Conservation (phyloP, 2,888 invertebrate genomes). For the Craniophora ligustri region DNA sequence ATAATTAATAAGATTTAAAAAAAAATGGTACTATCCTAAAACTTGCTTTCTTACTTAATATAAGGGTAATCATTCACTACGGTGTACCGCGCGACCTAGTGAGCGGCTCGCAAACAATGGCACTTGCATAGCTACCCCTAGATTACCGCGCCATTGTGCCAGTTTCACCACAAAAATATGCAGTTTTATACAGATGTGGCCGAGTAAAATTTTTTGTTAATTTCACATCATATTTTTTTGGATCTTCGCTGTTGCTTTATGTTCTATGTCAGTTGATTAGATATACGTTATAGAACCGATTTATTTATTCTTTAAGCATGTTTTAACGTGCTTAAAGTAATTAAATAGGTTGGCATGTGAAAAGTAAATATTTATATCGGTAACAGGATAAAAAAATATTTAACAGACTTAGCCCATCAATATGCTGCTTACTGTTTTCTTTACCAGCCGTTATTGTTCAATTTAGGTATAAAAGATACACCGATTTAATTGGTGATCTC, state of each 20-base stretch:
- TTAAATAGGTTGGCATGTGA: too few species aligned
- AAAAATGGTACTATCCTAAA: too few species aligned
- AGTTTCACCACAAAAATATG: slow-evolving; percentile 53
- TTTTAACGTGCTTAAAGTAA: too few species aligned
- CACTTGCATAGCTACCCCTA: slow-evolving; percentile 60
- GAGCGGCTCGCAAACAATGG: slow-evolving; percentile 56
- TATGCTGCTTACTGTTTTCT: too few species aligned
- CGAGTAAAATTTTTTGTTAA: slow-evolving; percentile 9
- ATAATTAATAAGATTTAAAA: too few species aligned
- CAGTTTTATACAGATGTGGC: slow-evolving; percentile 11
- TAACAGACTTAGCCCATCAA: too few species aligned
- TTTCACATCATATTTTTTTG: slow-evolving; percentile 6
- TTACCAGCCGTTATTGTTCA: too few species aligned
- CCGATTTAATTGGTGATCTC: too few species aligned
- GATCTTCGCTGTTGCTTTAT: background rate
- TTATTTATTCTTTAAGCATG: too few species aligned
- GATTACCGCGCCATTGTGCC: slow-evolving; percentile 64
- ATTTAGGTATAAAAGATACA: too few species aligned
- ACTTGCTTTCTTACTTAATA: slow-evolving; percentile 4
- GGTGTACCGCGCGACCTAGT: slow-evolving; percentile 36
- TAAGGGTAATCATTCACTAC: slow-evolving; percentile 23
- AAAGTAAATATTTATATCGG: too few species aligned
- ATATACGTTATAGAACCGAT: background rate
- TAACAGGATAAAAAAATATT: too few species aligned
- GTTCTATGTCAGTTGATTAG: background rate